A percentile compares a stretch with the other conserved stretches of the same genome.
These are phyloP conservation scores for Scaeva pyrastri DNA, from an alignment of 2,888 invertebrate genomes.

Conservation along the genomic window DNA sequence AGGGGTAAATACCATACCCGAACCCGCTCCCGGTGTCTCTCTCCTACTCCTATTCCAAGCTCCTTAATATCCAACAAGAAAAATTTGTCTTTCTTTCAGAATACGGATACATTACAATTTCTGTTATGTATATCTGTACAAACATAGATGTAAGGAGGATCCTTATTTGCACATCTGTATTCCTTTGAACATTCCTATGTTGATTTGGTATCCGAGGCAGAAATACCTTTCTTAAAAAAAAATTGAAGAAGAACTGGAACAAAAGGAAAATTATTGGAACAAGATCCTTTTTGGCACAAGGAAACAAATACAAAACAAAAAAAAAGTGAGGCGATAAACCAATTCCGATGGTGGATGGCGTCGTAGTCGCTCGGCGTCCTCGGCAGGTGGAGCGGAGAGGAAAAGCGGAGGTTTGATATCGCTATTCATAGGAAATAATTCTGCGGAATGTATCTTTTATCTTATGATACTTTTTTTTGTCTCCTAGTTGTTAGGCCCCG, in stretches of 20 bases:
- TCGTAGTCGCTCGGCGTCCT: too few species aligned
- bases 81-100: slow-evolving; percentile 2
- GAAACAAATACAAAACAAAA: not conserved
- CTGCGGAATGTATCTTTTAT: slow-evolving; percentile 14
- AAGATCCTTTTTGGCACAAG: slow-evolving; percentile 1
- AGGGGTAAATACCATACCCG: slow-evolving; percentile 20
- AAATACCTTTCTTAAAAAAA: slow-evolving; percentile 16
- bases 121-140: not conserved
- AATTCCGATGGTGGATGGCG: slow-evolving; percentile 8
- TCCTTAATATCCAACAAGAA: not conserved
- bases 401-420: slow-evolving; percentile 15
- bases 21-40: too few species aligned
- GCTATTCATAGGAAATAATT: slow-evolving; percentile 32
- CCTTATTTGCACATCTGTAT: not conserved
- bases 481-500: slow-evolving; percentile 27
- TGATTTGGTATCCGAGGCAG: slow-evolving; percentile 15
- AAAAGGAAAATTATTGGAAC: not conserved
- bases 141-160: too few species aligned
- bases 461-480: slow-evolving; percentile 17
- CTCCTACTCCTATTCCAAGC: too few species aligned
- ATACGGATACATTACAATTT: slow-evolving; percentile 24
- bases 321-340: not conserved
- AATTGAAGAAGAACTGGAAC: not conserved
- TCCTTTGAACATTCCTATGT: slow-evolving; percentile 42
- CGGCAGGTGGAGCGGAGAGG: too few species aligned